Evolutionary conservation across 2,888 invertebrate species (phyloP).

Genomic region (Drosophila monieri): DNA sequence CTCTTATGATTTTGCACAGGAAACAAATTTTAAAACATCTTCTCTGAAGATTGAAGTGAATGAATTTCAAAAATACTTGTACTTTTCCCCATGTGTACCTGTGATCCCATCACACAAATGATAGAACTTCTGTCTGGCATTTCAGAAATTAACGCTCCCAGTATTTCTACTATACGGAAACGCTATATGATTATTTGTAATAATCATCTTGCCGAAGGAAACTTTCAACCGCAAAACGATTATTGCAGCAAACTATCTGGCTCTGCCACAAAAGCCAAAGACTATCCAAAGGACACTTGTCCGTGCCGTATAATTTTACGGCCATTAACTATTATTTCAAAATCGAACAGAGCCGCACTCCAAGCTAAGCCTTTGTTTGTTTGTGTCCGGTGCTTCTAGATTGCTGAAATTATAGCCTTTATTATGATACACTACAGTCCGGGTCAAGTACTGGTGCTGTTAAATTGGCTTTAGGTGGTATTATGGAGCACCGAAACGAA

Average conservation of each 20-base stretch:
- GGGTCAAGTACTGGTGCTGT: slow-evolving; percentile 60
- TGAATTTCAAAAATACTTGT: too few species aligned
- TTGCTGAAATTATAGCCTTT: slow-evolving; percentile 71
- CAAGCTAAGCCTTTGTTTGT: slow-evolving; percentile 46
- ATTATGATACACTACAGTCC: slow-evolving; percentile 70
- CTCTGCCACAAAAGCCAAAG: slow-evolving; percentile 13
- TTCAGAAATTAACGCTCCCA: not conserved
- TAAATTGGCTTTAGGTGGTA: slow-evolving; percentile 80
- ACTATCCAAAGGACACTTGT: slow-evolving; percentile 49
- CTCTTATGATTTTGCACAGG: not conserved
- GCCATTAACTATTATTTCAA: slow-evolving; percentile 78
- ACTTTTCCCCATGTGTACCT: not conserved
- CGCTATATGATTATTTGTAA: slow-evolving; percentile 49
- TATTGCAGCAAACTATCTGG: slow-evolving; percentile 51
- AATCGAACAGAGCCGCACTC: slow-evolving; percentile 65
- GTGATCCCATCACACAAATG: not conserved
- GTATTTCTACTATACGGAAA: not conserved
- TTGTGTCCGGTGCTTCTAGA: slow-evolving; percentile 53
- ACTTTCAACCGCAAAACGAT: slow-evolving; percentile 63
- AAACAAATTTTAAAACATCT: not conserved
- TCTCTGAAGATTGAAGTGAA: not conserved
- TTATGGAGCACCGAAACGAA: slow-evolving; percentile 60
- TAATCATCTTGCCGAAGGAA: slow-evolving; percentile 54
- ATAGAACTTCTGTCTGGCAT: not conserved
- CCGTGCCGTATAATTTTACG: slow-evolving; percentile 75